A percentile compares a stretch with the other conserved stretches of the same genome.
Conservation (phyloP, 1,140 invertebrate genomes). For the Patella vulgata region DNA sequence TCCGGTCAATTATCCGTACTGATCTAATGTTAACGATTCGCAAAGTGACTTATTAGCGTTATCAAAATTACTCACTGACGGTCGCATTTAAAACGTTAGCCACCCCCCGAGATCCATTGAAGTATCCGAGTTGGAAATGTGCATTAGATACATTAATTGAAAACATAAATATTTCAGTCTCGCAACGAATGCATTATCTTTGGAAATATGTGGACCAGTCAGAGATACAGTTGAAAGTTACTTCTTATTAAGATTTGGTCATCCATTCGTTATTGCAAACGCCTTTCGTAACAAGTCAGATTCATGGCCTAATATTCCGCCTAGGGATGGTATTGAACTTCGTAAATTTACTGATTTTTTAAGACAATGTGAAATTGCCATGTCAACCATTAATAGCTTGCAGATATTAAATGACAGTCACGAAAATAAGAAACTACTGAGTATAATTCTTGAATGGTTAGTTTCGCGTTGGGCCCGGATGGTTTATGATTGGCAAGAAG, state of each 20-base stretch:
- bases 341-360: constrained; percentile 29
- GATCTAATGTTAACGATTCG: too few species aligned
- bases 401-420: too few species aligned
- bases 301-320: constrained; percentile 2
- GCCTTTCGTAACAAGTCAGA: constrained; percentile 22
- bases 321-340: constrained; percentile 12
- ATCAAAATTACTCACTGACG: constrained; percentile 1
- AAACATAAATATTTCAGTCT: constrained; percentile 4
- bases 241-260: constrained; percentile 18
- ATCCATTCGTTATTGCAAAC: constrained; percentile 19
- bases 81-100: constrained; percentile 7
- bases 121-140: constrained; percentile 13
- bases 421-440: too few species aligned
- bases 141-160: constrained; percentile 23
- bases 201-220: constrained; percentile 26
- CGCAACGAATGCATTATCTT: constrained; percentile 25
- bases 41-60: too few species aligned
- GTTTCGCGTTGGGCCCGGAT: too few species aligned
- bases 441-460: too few species aligned
- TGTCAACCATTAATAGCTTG: background rate
- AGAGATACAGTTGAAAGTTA: constrained; percentile 15
- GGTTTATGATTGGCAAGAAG: too few species aligned
- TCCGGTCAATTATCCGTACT: too few species aligned
- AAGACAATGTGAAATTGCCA: constrained; percentile 11
- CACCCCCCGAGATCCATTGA: constrained; percentile 9